phyloP scores from a whole-genome alignment of 2,888 invertebrate species.

The Tetropium fuscum region DNA sequence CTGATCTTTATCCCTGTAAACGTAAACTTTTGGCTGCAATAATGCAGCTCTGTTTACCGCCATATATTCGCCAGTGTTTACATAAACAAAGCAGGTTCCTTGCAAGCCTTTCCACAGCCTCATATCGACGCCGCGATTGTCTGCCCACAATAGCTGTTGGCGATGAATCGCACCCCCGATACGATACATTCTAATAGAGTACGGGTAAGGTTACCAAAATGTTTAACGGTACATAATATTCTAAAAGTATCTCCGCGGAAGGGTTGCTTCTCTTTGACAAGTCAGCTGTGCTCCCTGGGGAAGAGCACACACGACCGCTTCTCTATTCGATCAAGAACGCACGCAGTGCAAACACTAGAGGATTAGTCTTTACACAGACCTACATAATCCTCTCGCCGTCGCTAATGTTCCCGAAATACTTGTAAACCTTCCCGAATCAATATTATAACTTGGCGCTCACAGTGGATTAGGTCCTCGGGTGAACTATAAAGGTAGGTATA shows the following conservation, averaged over 20 bases:
- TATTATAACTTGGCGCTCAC: not conserved
- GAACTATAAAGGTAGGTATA: too few relatives aligned
- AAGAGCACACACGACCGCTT: slow-evolving; percentile 37
- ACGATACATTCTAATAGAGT: slow-evolving; percentile 4
- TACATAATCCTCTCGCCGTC: slow-evolving; percentile 18
- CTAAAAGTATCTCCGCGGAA: slow-evolving; percentile 26
- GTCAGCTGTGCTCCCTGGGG: slow-evolving; percentile 35
- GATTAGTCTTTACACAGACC: slow-evolving; percentile 23
- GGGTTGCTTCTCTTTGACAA: slow-evolving; percentile 40
- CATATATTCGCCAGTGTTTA: not conserved
- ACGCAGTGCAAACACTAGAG: slow-evolving; percentile 32
- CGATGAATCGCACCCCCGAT: not conserved
- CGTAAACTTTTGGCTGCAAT: too few relatives aligned
- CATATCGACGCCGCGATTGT: slow-evolving; percentile 7
- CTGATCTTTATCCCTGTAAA: not conserved
- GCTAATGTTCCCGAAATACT: slow-evolving; percentile 8
- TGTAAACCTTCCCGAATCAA: slow-evolving; percentile 1
- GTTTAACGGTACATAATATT: slow-evolving; percentile 19
- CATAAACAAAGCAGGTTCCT: slow-evolving; percentile 5
- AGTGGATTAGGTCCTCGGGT: slow-evolving; percentile 1
- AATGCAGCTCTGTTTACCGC: slow-evolving; percentile 2
- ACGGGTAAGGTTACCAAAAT: slow-evolving; percentile 7
- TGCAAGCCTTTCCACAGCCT: not conserved
- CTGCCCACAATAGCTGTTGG: not conserved
- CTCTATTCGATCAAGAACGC: slow-evolving; percentile 35